Conservation (phyloP, 2,888 invertebrate genomes). For the Creontiades dilutus region DNA sequence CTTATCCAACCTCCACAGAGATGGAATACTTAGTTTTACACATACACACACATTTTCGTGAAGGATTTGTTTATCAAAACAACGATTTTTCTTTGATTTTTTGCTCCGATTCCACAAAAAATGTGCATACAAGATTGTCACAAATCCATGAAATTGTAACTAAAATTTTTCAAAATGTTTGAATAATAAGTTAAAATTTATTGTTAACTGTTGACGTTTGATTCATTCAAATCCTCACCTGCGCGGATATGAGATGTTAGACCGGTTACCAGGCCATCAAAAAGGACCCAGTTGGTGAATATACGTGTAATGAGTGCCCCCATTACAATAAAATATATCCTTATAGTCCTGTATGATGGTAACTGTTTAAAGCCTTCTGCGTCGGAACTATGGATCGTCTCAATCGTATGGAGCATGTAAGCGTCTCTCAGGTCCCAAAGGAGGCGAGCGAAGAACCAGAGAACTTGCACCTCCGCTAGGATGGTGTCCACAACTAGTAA, state of each 20-base stretch:
- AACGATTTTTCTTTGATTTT: too few species aligned
- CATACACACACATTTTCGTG: too few species aligned
- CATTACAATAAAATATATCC: not conserved
- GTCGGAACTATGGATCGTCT: not conserved
- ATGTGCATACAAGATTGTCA: too few species aligned
- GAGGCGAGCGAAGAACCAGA: conserved; percentile 1
- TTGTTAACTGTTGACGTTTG: too few species aligned
- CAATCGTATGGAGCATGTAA: not conserved
- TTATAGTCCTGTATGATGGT: not conserved
- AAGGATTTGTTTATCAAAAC: too few species aligned
- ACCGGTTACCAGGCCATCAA: conserved; percentile 37
- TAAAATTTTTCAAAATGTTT: too few species aligned
- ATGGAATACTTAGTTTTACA: too few species aligned
- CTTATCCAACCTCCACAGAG: too few species aligned
- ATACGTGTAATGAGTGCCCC: conserved; percentile 40
- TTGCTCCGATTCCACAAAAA: too few species aligned
- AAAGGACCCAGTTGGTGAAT: conserved; percentile 38
- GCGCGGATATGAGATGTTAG: not conserved
- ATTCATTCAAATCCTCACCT: not conserved
- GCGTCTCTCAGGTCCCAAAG: conserved; percentile 37
- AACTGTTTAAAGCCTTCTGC: not conserved
- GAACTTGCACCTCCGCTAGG: not conserved
- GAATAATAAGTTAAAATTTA: too few species aligned
- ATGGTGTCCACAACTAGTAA: conserved; percentile 13
- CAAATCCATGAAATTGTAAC: too few species aligned